These are phyloP conservation scores for Drosophila saltans DNA, from an alignment of 1,140 invertebrate genomes.

Conservation along the genomic window DNA sequence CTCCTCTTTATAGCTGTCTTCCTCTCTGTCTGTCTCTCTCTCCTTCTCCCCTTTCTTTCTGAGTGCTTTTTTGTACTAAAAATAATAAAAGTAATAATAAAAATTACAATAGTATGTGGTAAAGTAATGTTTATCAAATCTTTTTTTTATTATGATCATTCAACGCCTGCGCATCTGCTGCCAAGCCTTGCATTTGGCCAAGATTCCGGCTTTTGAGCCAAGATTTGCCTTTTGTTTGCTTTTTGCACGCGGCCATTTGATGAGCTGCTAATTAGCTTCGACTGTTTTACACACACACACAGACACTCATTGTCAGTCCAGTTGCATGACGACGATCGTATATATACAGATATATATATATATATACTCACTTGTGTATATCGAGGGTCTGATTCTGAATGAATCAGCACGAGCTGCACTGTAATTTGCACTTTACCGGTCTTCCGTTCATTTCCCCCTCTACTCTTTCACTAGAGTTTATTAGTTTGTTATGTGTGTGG, in stretches of 20 bases:
- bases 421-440: constrained; percentile 74
- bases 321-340: constrained; percentile 12
- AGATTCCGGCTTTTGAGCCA: neutral
- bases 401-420: constrained; percentile 75
- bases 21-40: constrained; percentile 2
- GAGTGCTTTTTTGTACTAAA: constrained; percentile 26
- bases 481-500: constrained; percentile 24
- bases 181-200: neutral
- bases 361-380: constrained; percentile 32
- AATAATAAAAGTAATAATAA: neutral
- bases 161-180: constrained; percentile 34
- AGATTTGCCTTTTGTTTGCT: constrained; percentile 36
- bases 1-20: constrained; percentile 38
- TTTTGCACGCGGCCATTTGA: constrained; percentile 73
- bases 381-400: constrained; percentile 60
- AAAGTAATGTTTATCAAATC: constrained; percentile 27
- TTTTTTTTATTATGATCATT: constrained; percentile 33
- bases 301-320: constrained; percentile 3
- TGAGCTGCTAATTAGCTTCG: constrained; percentile 76
- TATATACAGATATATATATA: neutral
- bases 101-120: constrained; percentile 2
- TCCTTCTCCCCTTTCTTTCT: neutral
- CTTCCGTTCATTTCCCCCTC: neutral
- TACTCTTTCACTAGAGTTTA: neutral
- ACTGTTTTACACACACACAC: constrained; percentile 48